phyloP scores from a whole-genome alignment of 2,888 invertebrate species.

The Leptinotarsa haldemani region DNA sequence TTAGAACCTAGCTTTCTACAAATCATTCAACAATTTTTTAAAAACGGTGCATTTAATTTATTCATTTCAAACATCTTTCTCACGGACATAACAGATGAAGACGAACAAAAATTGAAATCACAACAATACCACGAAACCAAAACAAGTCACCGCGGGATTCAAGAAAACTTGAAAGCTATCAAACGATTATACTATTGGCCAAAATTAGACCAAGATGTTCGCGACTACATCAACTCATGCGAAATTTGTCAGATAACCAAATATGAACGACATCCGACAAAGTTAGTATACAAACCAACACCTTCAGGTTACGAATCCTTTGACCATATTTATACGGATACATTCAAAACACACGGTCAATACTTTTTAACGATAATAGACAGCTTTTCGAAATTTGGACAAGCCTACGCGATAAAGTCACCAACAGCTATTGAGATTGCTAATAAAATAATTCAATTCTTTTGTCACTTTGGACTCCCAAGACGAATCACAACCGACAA shows the following conservation, averaged over 20 bases:
- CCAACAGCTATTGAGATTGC: conserved; percentile 1
- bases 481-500: conserved; percentile 15
- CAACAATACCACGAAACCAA: conserved; percentile 44
- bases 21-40: neutral
- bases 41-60: neutral
- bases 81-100: conserved; percentile 29
- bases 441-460: conserved; percentile 18
- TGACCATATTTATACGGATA: neutral
- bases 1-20: conserved; percentile 1
- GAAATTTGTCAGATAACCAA: conserved; percentile 22
- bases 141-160: conserved; percentile 41
- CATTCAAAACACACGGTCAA: neutral
- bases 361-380: conserved; percentile 12
- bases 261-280: conserved; percentile 34
- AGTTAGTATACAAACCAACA: no score
- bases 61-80: neutral
- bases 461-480: conserved; percentile 16
- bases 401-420: conserved; percentile 21
- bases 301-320: no score
- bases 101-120: conserved; percentile 34
- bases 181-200: conserved; percentile 42
- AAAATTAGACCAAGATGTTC: conserved; percentile 36
- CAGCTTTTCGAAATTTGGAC: no score
- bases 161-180: conserved; percentile 13
- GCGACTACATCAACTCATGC: conserved; percentile 40